Conservation (phyloP, 2,797 vertebrate species). For the Clarias laeviceps region DNA sequence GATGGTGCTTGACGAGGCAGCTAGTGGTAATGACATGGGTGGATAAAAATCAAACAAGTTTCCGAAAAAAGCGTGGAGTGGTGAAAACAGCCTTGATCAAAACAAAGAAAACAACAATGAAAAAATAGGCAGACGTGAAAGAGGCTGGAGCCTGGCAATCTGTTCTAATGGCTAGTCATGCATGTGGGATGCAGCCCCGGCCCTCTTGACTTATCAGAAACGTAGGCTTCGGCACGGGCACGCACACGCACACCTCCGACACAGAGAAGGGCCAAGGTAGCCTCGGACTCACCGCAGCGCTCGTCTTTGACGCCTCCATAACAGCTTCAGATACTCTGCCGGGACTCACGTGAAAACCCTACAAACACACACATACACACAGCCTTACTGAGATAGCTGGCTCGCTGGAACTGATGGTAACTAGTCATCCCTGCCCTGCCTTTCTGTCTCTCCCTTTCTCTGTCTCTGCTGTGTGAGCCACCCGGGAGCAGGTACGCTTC, state of each 20-base stretch:
- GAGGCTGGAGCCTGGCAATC: constrained; percentile 37
- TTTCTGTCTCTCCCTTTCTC: constrained; percentile 21
- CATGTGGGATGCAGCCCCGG: constrained; percentile 47
- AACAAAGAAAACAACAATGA: constrained; percentile 17
- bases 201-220: constrained; percentile 44
- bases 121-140: constrained; percentile 34
- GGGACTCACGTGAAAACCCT: constrained; percentile 83
- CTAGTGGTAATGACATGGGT: constrained; percentile 48
- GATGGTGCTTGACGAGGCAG: constrained; percentile 29
- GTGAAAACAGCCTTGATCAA: constrained; percentile 27
- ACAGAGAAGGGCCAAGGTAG: constrained; percentile 68
- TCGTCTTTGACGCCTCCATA: constrained; percentile 84
- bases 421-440: constrained; percentile 24
- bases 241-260: constrained; percentile 56
- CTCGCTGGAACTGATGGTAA: constrained; percentile 21
- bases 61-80: neutral
- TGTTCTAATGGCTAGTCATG: constrained; percentile 48
- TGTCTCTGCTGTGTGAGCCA: constrained; percentile 33
- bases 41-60: constrained; percentile 38
- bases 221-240: neutral
- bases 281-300: constrained; percentile 80
- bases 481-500: constrained; percentile 39
- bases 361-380: constrained; percentile 72
- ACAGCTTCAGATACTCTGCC: constrained; percentile 83
- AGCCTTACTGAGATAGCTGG: constrained; percentile 57